Conservation (phyloP, 2,888 invertebrate species). For the Hydrotaea cyrtoneurina region DNA sequence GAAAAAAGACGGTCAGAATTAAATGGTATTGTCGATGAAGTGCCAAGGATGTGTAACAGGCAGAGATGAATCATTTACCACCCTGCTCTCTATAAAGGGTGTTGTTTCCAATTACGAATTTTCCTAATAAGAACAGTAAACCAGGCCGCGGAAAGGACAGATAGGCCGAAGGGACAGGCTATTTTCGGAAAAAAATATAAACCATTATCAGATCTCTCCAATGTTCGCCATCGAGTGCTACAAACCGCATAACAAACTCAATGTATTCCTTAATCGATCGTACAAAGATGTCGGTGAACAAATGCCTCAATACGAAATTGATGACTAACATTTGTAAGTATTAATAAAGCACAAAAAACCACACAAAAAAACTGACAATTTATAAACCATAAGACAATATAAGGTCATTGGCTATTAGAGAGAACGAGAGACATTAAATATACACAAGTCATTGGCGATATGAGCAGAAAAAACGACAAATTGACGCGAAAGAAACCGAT, state of each 20-base stretch:
- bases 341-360: conserved; percentile 45
- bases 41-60: neutral
- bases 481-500: neutral
- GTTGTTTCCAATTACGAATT: too few relatives aligned
- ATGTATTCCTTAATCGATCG: too few relatives aligned
- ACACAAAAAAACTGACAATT: conserved; percentile 40
- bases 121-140: too few relatives aligned
- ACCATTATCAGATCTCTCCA: too few relatives aligned
- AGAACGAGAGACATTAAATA: conserved; percentile 45
- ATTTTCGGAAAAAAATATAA: too few relatives aligned
- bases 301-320: conserved; percentile 9
- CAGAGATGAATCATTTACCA: neutral
- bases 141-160: too few relatives aligned
- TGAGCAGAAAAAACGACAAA: neutral
- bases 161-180: too few relatives aligned
- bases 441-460: conserved; percentile 28
- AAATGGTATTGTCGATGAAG: neutral
- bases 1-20: neutral
- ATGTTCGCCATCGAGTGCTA: too few relatives aligned
- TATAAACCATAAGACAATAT: conserved; percentile 43
- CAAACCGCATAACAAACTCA: too few relatives aligned
- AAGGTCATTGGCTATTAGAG: conserved; percentile 50
- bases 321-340: conserved; percentile 55
- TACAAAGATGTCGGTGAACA: too few relatives aligned
- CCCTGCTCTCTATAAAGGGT: neutral